Evolutionary conservation across 2,113 vertebrate species (phyloP), one percentile per base, ranked within the genome.

Genomic region (Forbesichthys papilliferus): DNA sequence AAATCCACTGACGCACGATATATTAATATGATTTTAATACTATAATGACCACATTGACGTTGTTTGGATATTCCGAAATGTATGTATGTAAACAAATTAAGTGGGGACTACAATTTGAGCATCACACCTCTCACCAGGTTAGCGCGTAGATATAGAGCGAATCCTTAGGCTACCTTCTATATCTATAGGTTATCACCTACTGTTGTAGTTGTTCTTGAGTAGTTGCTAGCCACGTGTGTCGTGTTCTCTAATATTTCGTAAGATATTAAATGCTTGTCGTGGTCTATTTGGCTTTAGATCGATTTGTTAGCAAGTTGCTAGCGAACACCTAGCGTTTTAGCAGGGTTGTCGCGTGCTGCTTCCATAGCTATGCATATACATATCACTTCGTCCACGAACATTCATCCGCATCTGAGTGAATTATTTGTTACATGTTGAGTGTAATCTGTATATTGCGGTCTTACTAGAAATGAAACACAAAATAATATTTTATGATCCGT

Each of bases 311-410:
- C 52, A 54, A 14, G 13, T n/a, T 54, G 52, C n/a, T 54, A 54
- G n/a, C 13, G 13, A 54, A 7, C 13, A 16, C 13, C 6, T 36
- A 53, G 61, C 59, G 36, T 4, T 5, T 9, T 36, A 53, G 70
- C 67, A 18, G 74, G 57, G 78, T 74, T 74, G 80, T 82, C 83
- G 85, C 85, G 86, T 74, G 80, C 71, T 61, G 75, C 10, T 59
- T 5, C 0, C 73, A 55, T 51, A 48, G 66, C 62, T 56, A 84
- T 83, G 80, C 82, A 49, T 77, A 65, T 73, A 49, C 77, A 63
- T 73, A 79, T 83, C 74, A 63, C 56, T 20, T 9, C 84, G 79
- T 73, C 62, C 59, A 71, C 68, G 63, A 73, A 73, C 70, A 67
- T 64, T 71, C 6, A 18, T 4, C 42, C 5, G 16, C 54, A 68